Evolutionary conservation across 2,797 vertebrate genomes (phyloP), one percentile per base, ranked within the genome.

Genomic region (Heterohyrax brucei): DNA sequence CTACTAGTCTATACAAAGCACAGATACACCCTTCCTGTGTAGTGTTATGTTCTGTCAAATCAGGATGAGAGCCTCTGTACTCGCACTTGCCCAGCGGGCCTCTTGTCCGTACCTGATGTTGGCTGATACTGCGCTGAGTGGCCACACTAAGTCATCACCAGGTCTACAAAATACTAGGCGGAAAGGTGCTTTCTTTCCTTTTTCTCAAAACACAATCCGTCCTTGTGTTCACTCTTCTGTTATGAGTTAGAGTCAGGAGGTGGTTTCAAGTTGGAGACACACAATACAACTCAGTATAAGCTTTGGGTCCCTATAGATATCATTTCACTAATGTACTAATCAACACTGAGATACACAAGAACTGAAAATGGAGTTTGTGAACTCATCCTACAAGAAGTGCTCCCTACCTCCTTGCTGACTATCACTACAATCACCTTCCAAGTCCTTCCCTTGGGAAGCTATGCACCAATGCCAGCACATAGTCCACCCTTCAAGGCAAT

Each of bases 101-200:
- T 7, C 18, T 94, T 87, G 53, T 18, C 91, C 44, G 56, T 0
- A 24, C 88, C 94, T 85, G 50, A 84, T 86, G 1, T 10, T 84
- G 30, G 30, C 44, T 90, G n/a, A 19, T 18, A 21, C 89, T 93
- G 93, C 83, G 9, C 84, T 44, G 91, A 70, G n/a, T 21, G 18
- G 7, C 2, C 0, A 0, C 39, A 18, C 16, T 7, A 8, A 28
- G 8, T 33, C 53, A 72, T 1, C 12, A 19, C 18, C 13, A 2
- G 28, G 22, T 2, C 12, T 21, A 8, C 0, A 18, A 16, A 12
- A 10, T 4, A 1, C 7, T 10, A 1, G 0, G 0, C 2, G 1
- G 62, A 62, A 72, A 21, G 5, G 18, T 18, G 44, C 68, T 10
- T 46, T 73, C 44, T 26, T 78, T 22, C 62, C 13, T 73, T 46